Conservation (phyloP, 2,113 vertebrate species). For the Pedionomus torquatus region DNA sequence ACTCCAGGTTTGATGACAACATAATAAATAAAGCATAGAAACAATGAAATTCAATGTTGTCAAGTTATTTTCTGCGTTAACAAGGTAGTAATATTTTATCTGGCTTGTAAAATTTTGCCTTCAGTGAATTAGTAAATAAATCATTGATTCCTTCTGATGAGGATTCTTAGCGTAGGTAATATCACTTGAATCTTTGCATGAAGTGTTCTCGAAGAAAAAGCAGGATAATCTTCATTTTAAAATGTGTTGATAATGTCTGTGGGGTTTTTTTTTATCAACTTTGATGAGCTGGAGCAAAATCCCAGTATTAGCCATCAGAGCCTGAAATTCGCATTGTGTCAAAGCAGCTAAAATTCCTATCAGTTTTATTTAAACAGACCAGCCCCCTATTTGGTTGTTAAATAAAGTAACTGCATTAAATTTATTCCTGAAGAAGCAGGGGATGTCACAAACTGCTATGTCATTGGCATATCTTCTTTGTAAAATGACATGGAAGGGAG, state of each 20-base stretch:
- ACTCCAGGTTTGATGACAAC: background rate
- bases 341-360: background rate
- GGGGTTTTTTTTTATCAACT: background rate
- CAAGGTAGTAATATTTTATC: conserved; percentile 58
- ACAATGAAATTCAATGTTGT: conserved; percentile 48
- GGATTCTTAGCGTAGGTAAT: conserved; percentile 51
- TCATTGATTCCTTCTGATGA: conserved; percentile 52
- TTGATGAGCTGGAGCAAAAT: background rate
- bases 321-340: conserved; percentile 9
- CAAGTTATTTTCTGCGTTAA: conserved; percentile 51
- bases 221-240: conserved; percentile 52
- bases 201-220: conserved; percentile 53
- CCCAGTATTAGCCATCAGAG: background rate
- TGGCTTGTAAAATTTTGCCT: conserved; percentile 61
- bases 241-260: conserved; percentile 20
- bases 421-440: conserved; percentile 11
- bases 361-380: background rate
- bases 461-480: background rate
- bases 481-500: background rate
- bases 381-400: background rate
- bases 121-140: conserved; percentile 58
- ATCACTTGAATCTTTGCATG: conserved; percentile 51
- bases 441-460: background rate
- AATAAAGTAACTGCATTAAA: background rate
- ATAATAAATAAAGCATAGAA: conserved; percentile 35